Evolutionary conservation across 2,797 vertebrate genomes (phyloP).

Genomic region (Dryobates pubescens): DNA sequence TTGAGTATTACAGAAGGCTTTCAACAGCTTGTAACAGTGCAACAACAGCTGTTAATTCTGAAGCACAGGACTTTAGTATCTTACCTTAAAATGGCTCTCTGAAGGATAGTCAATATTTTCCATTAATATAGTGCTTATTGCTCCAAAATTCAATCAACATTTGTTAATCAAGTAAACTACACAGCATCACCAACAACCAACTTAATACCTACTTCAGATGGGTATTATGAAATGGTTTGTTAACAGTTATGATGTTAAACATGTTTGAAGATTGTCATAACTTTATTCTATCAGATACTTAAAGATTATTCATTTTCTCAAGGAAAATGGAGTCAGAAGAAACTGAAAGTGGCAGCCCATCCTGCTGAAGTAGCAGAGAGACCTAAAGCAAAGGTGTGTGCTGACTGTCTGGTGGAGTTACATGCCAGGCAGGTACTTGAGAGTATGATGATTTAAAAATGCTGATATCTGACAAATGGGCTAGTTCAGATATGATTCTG

Average conservation of each 20-base stretch:
- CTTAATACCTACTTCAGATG: not conserved
- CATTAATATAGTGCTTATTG: not conserved
- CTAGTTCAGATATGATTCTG: not conserved
- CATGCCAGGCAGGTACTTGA: accelerated
- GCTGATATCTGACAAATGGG: not conserved
- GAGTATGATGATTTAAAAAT: not conserved
- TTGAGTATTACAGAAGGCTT: not conserved
- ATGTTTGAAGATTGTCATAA: not conserved
- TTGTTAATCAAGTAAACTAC: not conserved
- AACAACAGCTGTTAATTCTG: not conserved
- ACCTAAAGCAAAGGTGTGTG: not conserved
- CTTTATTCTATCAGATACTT: not conserved
- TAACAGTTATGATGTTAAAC: not conserved
- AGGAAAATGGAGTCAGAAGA: not conserved
- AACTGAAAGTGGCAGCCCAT: not conserved
- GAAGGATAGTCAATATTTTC: not conserved
- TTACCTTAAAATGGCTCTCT: not conserved
- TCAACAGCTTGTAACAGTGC: not conserved
- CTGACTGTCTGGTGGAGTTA: not conserved
- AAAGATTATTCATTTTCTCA: not conserved
- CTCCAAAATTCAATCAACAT: not conserved
- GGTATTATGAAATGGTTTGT: not conserved
- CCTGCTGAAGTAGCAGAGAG: not conserved
- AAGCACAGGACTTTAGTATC: not conserved
- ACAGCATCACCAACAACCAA: not conserved